phyloP scores from a whole-genome alignment of 2,888 invertebrate species.

The Physocephala rufipes region DNA sequence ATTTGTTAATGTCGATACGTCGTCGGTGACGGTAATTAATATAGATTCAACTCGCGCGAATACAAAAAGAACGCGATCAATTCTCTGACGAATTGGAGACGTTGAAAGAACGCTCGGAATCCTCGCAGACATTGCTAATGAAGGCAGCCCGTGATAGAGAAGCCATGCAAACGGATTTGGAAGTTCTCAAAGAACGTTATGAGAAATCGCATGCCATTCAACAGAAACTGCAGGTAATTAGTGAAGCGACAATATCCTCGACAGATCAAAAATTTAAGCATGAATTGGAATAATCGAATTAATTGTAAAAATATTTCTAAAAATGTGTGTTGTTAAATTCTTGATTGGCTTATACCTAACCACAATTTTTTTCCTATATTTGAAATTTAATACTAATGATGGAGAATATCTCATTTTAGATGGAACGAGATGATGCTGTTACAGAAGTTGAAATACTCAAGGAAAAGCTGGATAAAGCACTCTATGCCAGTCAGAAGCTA shows the following conservation, averaged over 20 bases:
- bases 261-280: constrained; percentile 43
- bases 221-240: constrained; percentile 79
- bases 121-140: constrained; percentile 81
- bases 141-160: constrained; percentile 87
- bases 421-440: constrained; percentile 86
- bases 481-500: constrained; percentile 82
- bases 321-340: constrained; percentile 19
- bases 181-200: constrained; percentile 86
- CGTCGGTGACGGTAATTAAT: constrained; percentile 46
- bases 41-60: constrained; percentile 80
- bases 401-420: constrained; percentile 66
- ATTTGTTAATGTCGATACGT: constrained; percentile 45
- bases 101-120: constrained; percentile 82
- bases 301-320: constrained; percentile 53
- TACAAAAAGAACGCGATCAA: constrained; percentile 89
- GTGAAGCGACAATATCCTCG: background rate
- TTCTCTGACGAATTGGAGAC: constrained; percentile 84
- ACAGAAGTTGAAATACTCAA: constrained; percentile 87
- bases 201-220: constrained; percentile 86
- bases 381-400: too few species aligned
- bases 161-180: constrained; percentile 84
- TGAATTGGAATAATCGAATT: constrained; percentile 47
- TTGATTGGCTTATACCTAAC: background rate
- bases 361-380: too few species aligned
- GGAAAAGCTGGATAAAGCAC: constrained; percentile 89